Percentiles rank a stretch among this genome's conserved stretches.
These are phyloP conservation scores for Ryuthela nishihirai DNA, from an alignment of 2,888 invertebrate species.

Conservation along the genomic window DNA sequence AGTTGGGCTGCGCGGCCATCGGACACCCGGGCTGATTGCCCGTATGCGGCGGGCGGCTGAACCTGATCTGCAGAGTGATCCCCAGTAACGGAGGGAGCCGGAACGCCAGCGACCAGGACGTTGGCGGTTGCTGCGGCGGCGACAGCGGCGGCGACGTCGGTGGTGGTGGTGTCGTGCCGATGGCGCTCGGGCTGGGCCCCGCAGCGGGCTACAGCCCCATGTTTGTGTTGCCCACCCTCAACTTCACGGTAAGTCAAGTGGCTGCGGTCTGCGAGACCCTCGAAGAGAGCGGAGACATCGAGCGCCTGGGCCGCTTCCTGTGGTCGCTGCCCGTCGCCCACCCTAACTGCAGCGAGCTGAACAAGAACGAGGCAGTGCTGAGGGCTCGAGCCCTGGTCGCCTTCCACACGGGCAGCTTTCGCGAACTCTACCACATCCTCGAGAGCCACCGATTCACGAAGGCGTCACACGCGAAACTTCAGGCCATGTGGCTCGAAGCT, in stretches of 20 bases:
- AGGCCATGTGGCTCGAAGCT: constrained; percentile 92
- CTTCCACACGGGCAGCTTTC: constrained; percentile 84
- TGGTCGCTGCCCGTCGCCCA: constrained; percentile 91
- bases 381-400: constrained; percentile 81
- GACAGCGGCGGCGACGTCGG: neutral
- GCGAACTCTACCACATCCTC: constrained; percentile 82
- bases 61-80: constrained; percentile 2
- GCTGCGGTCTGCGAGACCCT: constrained; percentile 91
- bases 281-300: constrained; percentile 91
- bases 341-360: constrained; percentile 67
- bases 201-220: constrained; percentile 64
- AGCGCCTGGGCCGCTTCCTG: constrained; percentile 78
- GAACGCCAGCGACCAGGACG: neutral
- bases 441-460: constrained; percentile 87
- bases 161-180: constrained; percentile 3
- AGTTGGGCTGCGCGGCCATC: constrained; percentile 24
- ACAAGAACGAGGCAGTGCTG: constrained; percentile 79
- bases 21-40: constrained; percentile 18
- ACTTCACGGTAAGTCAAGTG: constrained; percentile 78
- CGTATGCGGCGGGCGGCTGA: neutral
- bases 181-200: constrained; percentile 42
- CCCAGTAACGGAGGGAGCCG: neutral
- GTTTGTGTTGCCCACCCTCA: constrained; percentile 76
- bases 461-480: constrained; percentile 79
- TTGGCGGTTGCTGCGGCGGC: neutral